Evolutionary conservation across 2,797 vertebrate genomes (phyloP).

Genomic region (Crenuchus spilurus): DNA sequence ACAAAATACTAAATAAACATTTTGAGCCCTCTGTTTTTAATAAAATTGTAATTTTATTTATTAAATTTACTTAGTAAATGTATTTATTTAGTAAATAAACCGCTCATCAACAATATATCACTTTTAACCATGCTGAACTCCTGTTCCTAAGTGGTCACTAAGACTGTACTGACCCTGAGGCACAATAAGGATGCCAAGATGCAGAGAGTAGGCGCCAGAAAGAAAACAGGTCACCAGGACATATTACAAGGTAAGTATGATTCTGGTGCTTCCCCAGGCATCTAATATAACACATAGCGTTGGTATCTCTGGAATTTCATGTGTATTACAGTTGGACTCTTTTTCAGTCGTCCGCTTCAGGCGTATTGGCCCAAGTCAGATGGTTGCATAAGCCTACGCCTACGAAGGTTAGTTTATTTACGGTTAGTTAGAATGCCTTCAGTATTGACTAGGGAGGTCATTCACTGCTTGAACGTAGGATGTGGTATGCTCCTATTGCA

Average conservation of each 20-base stretch:
- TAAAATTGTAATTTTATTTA: too few species aligned
- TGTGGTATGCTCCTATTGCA: neutral
- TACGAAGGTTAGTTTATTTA: neutral
- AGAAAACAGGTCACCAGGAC: neutral
- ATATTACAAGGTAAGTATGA: neutral
- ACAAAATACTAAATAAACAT: too few species aligned
- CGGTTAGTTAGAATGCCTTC: neutral
- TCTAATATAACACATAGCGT: neutral
- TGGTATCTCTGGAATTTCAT: neutral
- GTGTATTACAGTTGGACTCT: neutral
- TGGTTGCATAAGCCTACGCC: neutral
- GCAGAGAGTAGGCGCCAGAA: neutral
- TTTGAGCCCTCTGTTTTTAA: too few species aligned
- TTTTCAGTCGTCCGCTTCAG: neutral
- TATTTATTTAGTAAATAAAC: too few species aligned
- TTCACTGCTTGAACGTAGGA: neutral
- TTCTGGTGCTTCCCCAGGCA: neutral
- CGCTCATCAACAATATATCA: too few species aligned
- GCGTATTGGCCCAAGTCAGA: neutral
- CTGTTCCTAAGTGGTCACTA: neutral
- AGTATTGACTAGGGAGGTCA: neutral
- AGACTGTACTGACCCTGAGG: neutral
- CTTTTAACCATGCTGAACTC: too few species aligned
- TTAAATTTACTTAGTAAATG: too few species aligned
- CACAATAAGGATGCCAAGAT: neutral